Base-by-base conservation (phyloP, 2,888 invertebrate species). In the Ophion ventricosus region DNA sequence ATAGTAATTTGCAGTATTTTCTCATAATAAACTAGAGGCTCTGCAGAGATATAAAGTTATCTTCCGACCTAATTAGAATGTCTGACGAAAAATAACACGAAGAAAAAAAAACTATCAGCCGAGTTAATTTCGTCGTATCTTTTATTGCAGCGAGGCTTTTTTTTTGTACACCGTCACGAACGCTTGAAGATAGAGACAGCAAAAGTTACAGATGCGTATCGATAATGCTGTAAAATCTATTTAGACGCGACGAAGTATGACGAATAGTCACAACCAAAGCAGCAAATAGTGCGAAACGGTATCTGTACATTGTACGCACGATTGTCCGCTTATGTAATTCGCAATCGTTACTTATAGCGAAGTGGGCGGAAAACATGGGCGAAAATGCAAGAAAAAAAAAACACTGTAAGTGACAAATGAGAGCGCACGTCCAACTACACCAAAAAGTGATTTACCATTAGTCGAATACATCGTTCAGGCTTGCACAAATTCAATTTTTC, bases 111-210 rank as follows among this genome's bases (percentile, higher is more conserved):
- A 11, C 14, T 11, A 14, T 49, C 49, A 17, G 7, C 11, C 11
- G 43, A 11, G 20, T n/a, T 70, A 78, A 56, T 69, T 35, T 69
- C 35, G 14, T 77, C 49, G 67, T 69, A 23, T 49, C 74, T 61
- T 73, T 35, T 78, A 82, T 82, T 75, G 76, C 75, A 82, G 70
- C 72, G 70, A 67, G 63, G 56, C 49, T 7, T 66, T 72, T 70
- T n/a, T 84, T 84, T 78, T 74, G 75, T 82, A 79, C 78, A 72
- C 77, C 54, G 72, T 72, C 8, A 11, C 63, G n/a, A 56, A 26
- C 63, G 78, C 49, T 69, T n/a, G 43, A 49, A 66, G 35, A 80
- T 59, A n/a, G 2, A 29, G 14, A 57, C 49, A 29, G 20, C 29
- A 20, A 14, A 40, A 54, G 17, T 20, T 8, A 35, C 63, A 40